Percentiles rank a stretch among this genome's conserved stretches.
Conservation (phyloP, 92 coral and sea anemone genomes). For the Pocillopora meandrina region DNA sequence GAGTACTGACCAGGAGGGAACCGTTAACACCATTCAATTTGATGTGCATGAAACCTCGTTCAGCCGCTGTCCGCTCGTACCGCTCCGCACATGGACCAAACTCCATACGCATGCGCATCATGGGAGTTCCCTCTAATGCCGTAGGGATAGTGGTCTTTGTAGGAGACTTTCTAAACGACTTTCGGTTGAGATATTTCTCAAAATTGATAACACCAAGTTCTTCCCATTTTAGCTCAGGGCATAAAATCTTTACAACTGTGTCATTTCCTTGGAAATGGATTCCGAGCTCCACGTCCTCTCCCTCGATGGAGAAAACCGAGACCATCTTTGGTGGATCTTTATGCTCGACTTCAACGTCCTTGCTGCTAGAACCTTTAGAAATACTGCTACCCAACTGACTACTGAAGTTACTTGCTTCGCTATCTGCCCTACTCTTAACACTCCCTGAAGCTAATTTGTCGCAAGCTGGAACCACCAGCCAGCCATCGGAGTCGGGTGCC, state of each 20-base stretch:
- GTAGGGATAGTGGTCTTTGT: conserved; percentile 46
- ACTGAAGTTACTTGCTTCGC: conserved; percentile 76
- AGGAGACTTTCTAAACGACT: conserved; percentile 59
- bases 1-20: conserved; percentile 73
- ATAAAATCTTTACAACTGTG: conserved; percentile 68
- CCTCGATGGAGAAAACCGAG: conserved; percentile 78
- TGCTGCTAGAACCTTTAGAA: conserved; percentile 61
- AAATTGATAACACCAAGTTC: conserved; percentile 78
- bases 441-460: conserved; percentile 40
- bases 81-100: conserved; percentile 90
- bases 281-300: conserved; percentile 75
- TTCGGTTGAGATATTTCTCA: conserved; percentile 79
- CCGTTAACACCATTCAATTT: conserved; percentile 61
- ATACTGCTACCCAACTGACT: conserved; percentile 73
- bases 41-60: conserved; percentile 87
- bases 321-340: conserved; percentile 51
- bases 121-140: conserved; percentile 47
- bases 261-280: conserved; percentile 77
- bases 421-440: conserved; percentile 56
- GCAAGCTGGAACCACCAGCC: conserved; percentile 55
- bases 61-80: conserved; percentile 77
- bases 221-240: conserved; percentile 63
- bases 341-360: conserved; percentile 47
- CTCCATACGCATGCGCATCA: conserved; percentile 71
- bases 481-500: conserved; percentile 66